Percentiles rank a stretch among this genome's conserved stretches.
These are phyloP conservation scores for Epizoanthus rinbou DNA, from an alignment of 92 coral and sea anemone genomes.

Conservation along the genomic window DNA sequence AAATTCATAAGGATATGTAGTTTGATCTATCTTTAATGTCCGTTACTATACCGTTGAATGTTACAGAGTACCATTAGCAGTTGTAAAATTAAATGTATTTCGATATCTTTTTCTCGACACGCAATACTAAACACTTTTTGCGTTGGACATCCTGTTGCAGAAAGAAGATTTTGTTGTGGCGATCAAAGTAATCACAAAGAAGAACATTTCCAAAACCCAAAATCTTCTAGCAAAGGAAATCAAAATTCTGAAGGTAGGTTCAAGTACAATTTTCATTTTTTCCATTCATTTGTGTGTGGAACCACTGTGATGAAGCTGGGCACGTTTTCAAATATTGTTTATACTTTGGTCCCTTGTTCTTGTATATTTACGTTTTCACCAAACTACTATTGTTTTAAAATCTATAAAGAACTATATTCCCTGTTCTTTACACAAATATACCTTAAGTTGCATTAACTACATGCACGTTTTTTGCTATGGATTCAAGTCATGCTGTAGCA, in stretches of 20 bases:
- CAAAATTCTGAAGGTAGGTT: slow-evolving; percentile 86
- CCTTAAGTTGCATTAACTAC: no score
- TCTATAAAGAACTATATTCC: neutral
- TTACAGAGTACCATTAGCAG: neutral
- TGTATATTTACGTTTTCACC: no score
- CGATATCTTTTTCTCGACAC: neutral
- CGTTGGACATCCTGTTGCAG: slow-evolving; percentile 45
- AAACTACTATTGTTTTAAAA: neutral
- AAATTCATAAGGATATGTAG: no score
- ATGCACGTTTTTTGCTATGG: no score
- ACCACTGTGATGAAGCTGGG: no score
- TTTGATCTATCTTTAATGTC: no score
- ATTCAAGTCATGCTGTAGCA: no score
- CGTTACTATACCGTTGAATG: neutral
- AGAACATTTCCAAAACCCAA: slow-evolving; percentile 92
- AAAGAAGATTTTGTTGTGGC: slow-evolving; percentile 91
- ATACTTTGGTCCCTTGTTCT: no score
- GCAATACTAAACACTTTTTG: neutral
- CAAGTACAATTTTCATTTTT: neutral
- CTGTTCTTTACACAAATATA: neutral
- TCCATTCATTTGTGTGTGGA: no score
- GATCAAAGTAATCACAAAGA: slow-evolving; percentile 93
- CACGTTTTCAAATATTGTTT: no score
- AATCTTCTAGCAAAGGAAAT: slow-evolving; percentile 97
- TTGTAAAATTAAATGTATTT: neutral